Evolutionary conservation across 1,140 invertebrate genomes (phyloP), one percentile per base, ranked within the genome.

Genomic region (Heliothis virescens): DNA sequence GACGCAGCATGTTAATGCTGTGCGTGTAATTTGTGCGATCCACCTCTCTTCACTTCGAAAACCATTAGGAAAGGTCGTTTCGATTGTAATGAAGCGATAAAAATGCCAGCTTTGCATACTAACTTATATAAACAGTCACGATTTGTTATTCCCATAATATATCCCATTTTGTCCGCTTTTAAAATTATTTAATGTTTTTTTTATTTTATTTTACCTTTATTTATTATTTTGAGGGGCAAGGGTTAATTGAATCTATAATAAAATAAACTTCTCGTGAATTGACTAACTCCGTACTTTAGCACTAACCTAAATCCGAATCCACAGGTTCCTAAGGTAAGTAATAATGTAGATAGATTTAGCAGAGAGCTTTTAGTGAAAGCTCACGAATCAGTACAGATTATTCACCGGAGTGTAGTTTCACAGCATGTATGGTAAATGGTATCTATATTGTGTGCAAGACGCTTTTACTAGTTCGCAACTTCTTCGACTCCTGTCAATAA

Each of bases 11-110:
- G 48, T 76, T 65, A 52, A 52, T 63, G 63, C 53, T 21, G 53
- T 41, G 71, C 52, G 71, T 59, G 53, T 73, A 73, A 73, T 57
- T 57, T 76, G 15, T 76, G 60, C 74, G 48, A 47, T 41, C 59
- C 55, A 41, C 34, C 60, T 76, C 74, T 65, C 60, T 65, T 76
- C 57, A 62, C 48, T 52, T 65, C 48, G 59, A 65, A 76, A 65
- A 62, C 60, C 74, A 76, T 76, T 76, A 76, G 59, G 59, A 76
- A 76, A 76, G 74, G 74, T 76, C 74, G 60, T 76, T 76, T 52
- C 74, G 60, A 76, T 76, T 76, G 74, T 76, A 76, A 76, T 62
- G 60, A 76, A 76, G 60, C 59, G 47, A 63, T 63, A 76, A 76
- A 76, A 67, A 76, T 65, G 11, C 74, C 41, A 53, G 60, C 59